phyloP scores from a whole-genome alignment of 1,140 invertebrate genomes.

The Eumaeus atala region DNA sequence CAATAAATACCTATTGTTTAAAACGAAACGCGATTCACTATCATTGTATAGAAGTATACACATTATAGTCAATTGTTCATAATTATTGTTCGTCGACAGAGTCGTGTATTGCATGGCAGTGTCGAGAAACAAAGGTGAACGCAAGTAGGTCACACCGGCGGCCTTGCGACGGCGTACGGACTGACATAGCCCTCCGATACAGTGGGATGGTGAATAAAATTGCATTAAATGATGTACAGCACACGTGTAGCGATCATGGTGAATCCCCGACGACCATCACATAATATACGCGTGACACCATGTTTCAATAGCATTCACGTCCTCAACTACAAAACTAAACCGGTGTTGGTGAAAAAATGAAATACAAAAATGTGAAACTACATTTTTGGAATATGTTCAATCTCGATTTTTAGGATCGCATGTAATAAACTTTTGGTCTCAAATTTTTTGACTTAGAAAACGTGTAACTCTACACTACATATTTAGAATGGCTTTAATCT shows the following conservation, averaged over 20 bases:
- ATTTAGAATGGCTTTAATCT: too few species aligned
- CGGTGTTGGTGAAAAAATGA: neutral
- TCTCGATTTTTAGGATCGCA: too few species aligned
- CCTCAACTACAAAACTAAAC: too few species aligned
- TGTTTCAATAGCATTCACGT: too few species aligned
- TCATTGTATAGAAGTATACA: conserved; percentile 16
- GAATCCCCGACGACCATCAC: too few species aligned
- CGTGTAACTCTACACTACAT: too few species aligned
- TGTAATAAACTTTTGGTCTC: too few species aligned
- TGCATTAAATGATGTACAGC: conserved; percentile 5
- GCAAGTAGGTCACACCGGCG: conserved; percentile 53
- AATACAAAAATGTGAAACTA: neutral
- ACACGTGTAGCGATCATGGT: too few species aligned
- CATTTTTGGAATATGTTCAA: too few species aligned
- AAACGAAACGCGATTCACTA: conserved; percentile 6
- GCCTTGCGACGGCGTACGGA: conserved; percentile 47
- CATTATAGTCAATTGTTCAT: conserved; percentile 35
- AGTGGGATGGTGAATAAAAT: conserved; percentile 24
- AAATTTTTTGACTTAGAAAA: too few species aligned
- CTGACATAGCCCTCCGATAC: conserved; percentile 45
- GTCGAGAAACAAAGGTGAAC: conserved; percentile 52
- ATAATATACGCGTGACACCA: too few species aligned
- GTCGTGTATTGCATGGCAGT: conserved; percentile 38
- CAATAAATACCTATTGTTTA: conserved; percentile 11
- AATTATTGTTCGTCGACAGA: conserved; percentile 36